Evolutionary conservation across 92 coral and sea anemone genomes (phyloP), one percentile per base, ranked within the genome.

Genomic region (Porites rus): DNA sequence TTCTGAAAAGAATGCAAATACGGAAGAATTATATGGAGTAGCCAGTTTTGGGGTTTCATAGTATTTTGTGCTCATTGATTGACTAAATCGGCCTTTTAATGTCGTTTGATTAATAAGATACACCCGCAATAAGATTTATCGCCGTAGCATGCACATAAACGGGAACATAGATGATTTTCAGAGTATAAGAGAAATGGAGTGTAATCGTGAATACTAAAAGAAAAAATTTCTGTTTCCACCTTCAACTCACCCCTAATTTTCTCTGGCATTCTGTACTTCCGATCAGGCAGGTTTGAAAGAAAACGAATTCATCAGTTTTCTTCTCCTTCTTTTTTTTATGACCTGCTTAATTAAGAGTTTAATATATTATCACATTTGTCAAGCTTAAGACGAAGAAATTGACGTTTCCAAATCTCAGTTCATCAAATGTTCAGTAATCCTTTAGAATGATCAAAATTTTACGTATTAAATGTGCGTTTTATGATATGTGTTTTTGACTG

Each of bases 341-440:
- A 19, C 53, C 43, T 20, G 21, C 10, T 74, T 4, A 10, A 52
- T 20, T 71, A 58, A 59, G 53, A 69, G 51, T 68, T 68, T 80
- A 80, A 80, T 82, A 31, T 21, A 73, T 72, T 82, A 79, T 61
- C 60, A 1, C 1, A 82, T 31, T 71, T 81, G 86, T 81, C 78
- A 81, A 28, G 77, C 69, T 69, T n/a, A 22, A 71, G 38, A 51
- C 62, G 50, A 25, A 74, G 51, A 74, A 13, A 31, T 74, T 74
- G 79, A 83, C 80, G 31, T 18, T 59, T 21, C 28, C 64, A 28
- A 69, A 56, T 56, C 59, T 9, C 60, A 56, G n/a, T 24, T 70
- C 86, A 81, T 81, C n/a, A 71, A 81, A 81, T 19, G 69, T 81
- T 81, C 31, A 70, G 69, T 70, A 58, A 51, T 58, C 68, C 21